A percentile compares a stretch with the other conserved stretches of the same genome.
phyloP scores from a whole-genome alignment of 1,140 invertebrate species.

The Physella acuta region DNA sequence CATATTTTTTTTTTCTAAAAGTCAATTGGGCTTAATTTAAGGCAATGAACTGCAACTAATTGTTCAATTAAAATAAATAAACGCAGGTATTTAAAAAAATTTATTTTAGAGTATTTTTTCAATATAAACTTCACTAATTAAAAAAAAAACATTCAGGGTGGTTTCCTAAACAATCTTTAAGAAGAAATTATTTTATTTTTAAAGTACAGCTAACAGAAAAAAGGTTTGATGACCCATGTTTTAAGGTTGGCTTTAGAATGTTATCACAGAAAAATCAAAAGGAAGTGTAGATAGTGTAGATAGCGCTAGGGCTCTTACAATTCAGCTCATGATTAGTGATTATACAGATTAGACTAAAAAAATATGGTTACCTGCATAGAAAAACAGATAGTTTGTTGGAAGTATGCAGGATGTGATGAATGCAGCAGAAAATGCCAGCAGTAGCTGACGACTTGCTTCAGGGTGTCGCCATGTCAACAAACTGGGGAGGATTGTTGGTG shows the following conservation, averaged over 20 bases:
- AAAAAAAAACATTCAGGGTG: too few species aligned
- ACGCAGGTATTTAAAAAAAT: too few species aligned
- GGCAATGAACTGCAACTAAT: too few species aligned
- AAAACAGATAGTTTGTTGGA: constrained; percentile 10
- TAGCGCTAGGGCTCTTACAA: too few species aligned
- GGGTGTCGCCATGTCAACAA: constrained; percentile 58
- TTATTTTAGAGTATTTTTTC: too few species aligned
- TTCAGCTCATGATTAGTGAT: too few species aligned
- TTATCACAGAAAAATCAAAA: not conserved
- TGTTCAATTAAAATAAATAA: too few species aligned
- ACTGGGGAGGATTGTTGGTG: too few species aligned
- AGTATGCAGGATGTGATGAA: constrained; percentile 23
- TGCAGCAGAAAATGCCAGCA: constrained; percentile 30
- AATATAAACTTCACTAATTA: too few species aligned
- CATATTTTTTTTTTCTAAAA: too few species aligned
- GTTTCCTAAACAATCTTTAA: too few species aligned
- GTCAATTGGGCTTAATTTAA: too few species aligned
- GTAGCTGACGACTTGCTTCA: constrained; percentile 53
- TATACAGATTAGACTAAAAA: not conserved
- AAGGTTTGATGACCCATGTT: not conserved
- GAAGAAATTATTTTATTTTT: not conserved
- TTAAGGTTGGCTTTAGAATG: not conserved
- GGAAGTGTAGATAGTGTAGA: not conserved
- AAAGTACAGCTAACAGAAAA: not conserved
- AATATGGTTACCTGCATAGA: constrained; percentile 17